Percentiles rank a stretch among this genome's conserved stretches.
Evolutionary conservation across 2,888 invertebrate species (phyloP).

Genomic region (Ophion ventricosus): DNA sequence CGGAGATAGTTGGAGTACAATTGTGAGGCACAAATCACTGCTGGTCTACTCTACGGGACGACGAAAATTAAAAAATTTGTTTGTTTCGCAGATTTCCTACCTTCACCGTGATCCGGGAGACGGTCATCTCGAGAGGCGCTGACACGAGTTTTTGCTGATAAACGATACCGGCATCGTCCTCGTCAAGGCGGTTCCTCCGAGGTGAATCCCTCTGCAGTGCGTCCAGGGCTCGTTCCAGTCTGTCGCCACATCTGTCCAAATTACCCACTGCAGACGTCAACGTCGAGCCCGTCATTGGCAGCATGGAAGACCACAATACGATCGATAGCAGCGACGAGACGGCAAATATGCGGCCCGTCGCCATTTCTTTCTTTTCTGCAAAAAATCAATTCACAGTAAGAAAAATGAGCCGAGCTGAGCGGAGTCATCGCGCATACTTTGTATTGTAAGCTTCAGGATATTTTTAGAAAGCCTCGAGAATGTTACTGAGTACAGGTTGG

Average conservation of each 20-base stretch:
- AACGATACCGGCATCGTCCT: conserved; percentile 73
- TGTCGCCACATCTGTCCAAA: conserved; percentile 78
- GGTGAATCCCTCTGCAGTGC: conserved; percentile 76
- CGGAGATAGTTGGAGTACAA: not conserved
- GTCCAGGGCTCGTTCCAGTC: conserved; percentile 80
- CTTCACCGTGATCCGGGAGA: conserved; percentile 78
- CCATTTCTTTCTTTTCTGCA: conserved; percentile 48
- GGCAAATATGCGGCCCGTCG: conserved; percentile 46
- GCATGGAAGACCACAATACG: conserved; percentile 39
- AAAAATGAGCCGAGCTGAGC: not conserved
- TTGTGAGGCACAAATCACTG: too few species aligned
- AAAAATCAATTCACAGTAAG: not conserved
- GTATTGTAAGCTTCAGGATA: conserved; percentile 10
- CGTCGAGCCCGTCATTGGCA: conserved; percentile 50
- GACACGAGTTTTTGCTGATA: conserved; percentile 78
- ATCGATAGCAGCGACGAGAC: conserved; percentile 40
- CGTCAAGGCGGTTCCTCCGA: conserved; percentile 75
- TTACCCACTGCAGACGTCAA: conserved; percentile 63
- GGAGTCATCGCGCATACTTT: not conserved
- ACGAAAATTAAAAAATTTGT: not conserved
- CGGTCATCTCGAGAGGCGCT: conserved; percentile 80
- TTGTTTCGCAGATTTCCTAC: conserved; percentile 65
- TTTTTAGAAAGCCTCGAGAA: conserved; percentile 54
- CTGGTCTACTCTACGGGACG: not conserved
- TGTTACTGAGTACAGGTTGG: conserved; percentile 12